These are phyloP conservation scores for Xestia rhomboidea DNA, from an alignment of 2,888 invertebrate species.

Conservation along the genomic window DNA sequence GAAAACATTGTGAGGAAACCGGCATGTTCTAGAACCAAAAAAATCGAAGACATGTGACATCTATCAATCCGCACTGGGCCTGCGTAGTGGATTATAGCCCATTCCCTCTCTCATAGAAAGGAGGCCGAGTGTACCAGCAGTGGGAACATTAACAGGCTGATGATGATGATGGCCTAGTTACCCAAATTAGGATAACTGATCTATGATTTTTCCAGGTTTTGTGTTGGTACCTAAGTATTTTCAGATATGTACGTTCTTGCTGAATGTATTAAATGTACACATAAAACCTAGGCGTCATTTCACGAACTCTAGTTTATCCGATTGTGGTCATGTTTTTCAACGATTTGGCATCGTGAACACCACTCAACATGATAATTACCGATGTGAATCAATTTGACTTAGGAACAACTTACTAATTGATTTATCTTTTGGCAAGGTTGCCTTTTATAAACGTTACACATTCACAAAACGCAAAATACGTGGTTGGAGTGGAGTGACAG, in stretches of 20 bases:
- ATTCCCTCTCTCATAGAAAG: too few relatives aligned
- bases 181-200: background rate
- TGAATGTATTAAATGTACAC: background rate
- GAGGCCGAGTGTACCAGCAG: too few relatives aligned
- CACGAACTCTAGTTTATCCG: background rate
- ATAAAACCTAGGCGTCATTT: background rate
- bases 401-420: slow-evolving; percentile 28
- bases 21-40: too few relatives aligned
- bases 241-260: background rate
- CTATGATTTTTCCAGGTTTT: background rate
- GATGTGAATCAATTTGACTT: slow-evolving; percentile 12
- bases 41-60: too few relatives aligned
- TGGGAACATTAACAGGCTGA: too few relatives aligned
- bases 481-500: background rate
- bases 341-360: slow-evolving; percentile 3
- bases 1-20: too few relatives aligned
- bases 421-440: slow-evolving; percentile 26
- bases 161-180: too few relatives aligned
- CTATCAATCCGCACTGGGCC: too few relatives aligned
- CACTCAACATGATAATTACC: slow-evolving; percentile 9
- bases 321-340: slow-evolving; percentile 7
- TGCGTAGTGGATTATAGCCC: too few relatives aligned
- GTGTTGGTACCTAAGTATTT: background rate
- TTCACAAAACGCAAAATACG: background rate
- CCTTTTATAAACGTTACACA: slow-evolving; percentile 3